phyloP scores from a whole-genome alignment of 2,888 invertebrate species.

The Rotaria sp. region DNA sequence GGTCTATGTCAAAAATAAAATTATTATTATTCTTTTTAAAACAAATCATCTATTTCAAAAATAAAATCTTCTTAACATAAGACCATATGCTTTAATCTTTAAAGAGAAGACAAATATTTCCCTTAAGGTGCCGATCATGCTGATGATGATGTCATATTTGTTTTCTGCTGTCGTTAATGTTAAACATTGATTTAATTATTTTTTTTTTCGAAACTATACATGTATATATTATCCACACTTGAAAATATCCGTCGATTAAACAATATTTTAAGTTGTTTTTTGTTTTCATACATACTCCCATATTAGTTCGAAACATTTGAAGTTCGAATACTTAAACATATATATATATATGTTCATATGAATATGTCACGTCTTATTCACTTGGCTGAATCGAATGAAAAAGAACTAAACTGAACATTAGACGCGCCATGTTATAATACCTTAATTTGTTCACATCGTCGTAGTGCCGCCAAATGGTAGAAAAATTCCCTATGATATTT shows the following conservation, averaged over 20 bases:
- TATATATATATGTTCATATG: background rate
- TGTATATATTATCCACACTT: background rate
- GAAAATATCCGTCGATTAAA: background rate
- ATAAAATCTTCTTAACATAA: background rate
- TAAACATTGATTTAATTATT: background rate
- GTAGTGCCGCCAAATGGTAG: background rate
- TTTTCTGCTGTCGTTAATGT: background rate
- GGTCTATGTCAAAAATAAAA: background rate
- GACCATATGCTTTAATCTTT: background rate
- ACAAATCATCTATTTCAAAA: background rate
- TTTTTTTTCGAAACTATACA: background rate
- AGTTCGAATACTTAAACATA: background rate
- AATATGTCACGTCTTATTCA: background rate
- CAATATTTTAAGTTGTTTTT: background rate
- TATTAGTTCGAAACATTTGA: constrained; percentile 19
- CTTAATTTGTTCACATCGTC: constrained; percentile 4
- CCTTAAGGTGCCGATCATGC: background rate
- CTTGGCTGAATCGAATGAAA: background rate
- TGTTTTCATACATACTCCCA: background rate
- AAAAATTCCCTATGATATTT: background rate
- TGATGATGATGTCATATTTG: background rate
- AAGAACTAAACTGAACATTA: background rate
- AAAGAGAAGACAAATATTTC: background rate
- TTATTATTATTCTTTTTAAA: background rate
- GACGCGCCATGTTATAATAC: background rate